Conservation (phyloP, 2,113 vertebrate species). For the Acanthochromis polyacanthus region DNA sequence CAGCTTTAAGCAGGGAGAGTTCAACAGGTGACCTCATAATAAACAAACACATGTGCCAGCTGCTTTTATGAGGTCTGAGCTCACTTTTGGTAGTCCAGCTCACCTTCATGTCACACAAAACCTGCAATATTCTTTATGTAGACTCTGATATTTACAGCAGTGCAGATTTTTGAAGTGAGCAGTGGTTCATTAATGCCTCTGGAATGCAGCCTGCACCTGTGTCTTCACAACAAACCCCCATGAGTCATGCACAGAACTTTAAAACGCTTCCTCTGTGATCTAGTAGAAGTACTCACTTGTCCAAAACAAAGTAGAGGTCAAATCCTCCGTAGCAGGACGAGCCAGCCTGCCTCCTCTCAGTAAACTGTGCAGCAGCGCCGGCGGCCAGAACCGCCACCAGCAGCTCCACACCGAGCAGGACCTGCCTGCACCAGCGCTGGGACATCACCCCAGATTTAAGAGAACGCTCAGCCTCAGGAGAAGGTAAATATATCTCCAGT, state of each 20-base stretch:
- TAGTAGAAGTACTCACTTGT: constrained; percentile 91
- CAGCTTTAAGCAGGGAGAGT: background rate
- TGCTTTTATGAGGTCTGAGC: background rate
- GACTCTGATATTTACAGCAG: background rate
- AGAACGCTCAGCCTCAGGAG: constrained; percentile 10
- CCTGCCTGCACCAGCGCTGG: constrained; percentile 66
- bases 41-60: background rate
- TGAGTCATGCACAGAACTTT: constrained; percentile 21
- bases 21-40: constrained; percentile 3
- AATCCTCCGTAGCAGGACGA: constrained; percentile 97
- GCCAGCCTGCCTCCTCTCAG: constrained; percentile 81
- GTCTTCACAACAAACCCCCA: constrained; percentile 19
- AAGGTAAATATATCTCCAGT: constrained; percentile 16
- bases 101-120: background rate
- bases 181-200: background rate
- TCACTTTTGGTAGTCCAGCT: background rate
- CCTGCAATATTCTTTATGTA: background rate
- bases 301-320: constrained; percentile 96
- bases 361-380: constrained; percentile 69
- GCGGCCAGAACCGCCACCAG: constrained; percentile 68
- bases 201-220: constrained; percentile 37
- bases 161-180: background rate
- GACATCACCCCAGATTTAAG: constrained; percentile 64
- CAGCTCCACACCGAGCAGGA: constrained; percentile 69
- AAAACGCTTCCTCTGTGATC: background rate